A percentile compares a stretch with the other conserved stretches of the same genome.
These are phyloP conservation scores for Speoplatyrhinus poulsoni DNA, from an alignment of 2,113 vertebrate species.

Conservation along the genomic window DNA sequence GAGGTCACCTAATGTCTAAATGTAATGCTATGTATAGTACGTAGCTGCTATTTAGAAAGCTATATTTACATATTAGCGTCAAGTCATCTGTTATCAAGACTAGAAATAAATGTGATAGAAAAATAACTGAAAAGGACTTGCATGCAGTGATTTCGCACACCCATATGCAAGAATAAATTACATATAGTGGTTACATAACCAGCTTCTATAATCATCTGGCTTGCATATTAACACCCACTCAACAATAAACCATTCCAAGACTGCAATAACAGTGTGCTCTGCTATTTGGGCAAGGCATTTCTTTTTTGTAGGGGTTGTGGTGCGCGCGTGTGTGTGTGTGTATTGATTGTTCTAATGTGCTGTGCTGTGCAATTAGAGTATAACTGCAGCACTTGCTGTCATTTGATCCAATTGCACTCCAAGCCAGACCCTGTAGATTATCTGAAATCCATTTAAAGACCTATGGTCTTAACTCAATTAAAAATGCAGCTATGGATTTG, in stretches of 20 bases:
- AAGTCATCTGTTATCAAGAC: no score
- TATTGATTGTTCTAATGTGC: constrained; percentile 70
- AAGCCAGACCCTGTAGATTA: constrained; percentile 53
- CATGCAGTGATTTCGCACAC: background rate
- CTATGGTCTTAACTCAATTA: constrained; percentile 37
- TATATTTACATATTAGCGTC: no score
- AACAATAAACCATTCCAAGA: constrained; percentile 52
- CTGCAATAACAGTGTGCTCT: constrained; percentile 49
- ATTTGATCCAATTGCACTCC: constrained; percentile 59
- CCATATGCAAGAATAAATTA: constrained; percentile 17
- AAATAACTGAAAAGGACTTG: background rate
- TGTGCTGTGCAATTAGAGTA: constrained; percentile 65
- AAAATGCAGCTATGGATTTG: background rate
- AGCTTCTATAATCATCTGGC: constrained; percentile 45
- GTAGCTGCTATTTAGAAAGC: no score
- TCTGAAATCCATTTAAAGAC: constrained; percentile 48
- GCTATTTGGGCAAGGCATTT: constrained; percentile 16
- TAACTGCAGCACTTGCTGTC: constrained; percentile 63
- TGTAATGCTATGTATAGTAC: no score
- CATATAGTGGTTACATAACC: constrained; percentile 33
- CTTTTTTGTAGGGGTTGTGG: background rate
- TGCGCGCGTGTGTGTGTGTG: background rate
- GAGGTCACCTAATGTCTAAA: no score
- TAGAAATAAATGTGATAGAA: background rate
- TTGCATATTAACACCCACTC: constrained; percentile 46